Percentiles rank a stretch among this genome's conserved stretches.
Conservation (phyloP, 2,797 vertebrate species). For the Pseudochromis fuscus region DNA sequence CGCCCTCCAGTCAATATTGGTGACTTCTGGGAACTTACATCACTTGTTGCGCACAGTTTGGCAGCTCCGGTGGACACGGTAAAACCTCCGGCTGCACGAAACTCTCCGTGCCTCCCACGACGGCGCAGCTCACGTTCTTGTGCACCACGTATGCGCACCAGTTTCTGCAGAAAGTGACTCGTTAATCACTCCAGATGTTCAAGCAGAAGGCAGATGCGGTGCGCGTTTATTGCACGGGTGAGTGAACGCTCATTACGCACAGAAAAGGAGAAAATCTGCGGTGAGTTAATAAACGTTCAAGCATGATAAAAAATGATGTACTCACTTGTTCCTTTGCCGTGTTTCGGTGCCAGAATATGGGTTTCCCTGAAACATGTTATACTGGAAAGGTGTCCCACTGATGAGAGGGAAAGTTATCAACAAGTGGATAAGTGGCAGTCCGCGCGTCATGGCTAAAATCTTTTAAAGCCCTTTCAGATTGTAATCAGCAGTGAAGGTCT, state of each 20-base stretch:
- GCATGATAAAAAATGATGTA: background rate
- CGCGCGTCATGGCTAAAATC: constrained; percentile 63
- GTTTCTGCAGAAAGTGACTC: constrained; percentile 84
- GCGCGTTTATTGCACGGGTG: background rate
- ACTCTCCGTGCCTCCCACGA: constrained; percentile 89
- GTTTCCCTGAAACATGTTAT: constrained; percentile 77
- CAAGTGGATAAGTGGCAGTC: constrained; percentile 49
- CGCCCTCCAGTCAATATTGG: constrained; percentile 27
- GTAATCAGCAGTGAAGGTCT: constrained; percentile 13
- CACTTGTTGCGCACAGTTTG: constrained; percentile 88
- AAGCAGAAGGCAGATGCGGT: background rate
- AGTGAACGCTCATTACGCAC: constrained; percentile 3
- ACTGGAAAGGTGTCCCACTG: constrained; percentile 77
- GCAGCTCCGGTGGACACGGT: constrained; percentile 84
- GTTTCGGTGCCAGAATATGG: constrained; percentile 71
- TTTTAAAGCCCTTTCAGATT: constrained; percentile 22
- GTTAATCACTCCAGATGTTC: background rate
- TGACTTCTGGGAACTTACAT: constrained; percentile 84
- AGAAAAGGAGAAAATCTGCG: background rate
- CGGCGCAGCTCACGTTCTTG: constrained; percentile 94
- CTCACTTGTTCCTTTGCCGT: constrained; percentile 85
- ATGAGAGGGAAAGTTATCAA: constrained; percentile 64
- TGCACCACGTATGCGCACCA: constrained; percentile 97
- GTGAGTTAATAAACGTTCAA: background rate
- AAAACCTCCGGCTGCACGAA: constrained; percentile 89